Base-by-base conservation (phyloP, 2,797 vertebrate genomes). In the Phaenicophaeus curvirostris region DNA sequence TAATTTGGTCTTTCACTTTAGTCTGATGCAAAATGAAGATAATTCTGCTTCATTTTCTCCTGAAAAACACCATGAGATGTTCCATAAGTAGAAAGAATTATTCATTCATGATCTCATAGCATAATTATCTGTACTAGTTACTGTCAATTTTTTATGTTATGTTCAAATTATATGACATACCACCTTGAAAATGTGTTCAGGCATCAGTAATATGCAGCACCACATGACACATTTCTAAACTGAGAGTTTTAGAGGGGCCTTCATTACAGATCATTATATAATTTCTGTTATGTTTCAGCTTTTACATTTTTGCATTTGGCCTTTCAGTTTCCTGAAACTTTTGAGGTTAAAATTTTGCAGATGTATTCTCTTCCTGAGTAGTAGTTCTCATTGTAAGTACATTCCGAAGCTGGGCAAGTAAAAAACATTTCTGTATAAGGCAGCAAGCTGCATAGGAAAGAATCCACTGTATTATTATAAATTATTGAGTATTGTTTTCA, bases 51-150 rank as follows among this genome's bases (percentile, higher is more conserved):
- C 8, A 46, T 78, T 89, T 88, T 91, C 73, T 90, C 69, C 41
- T 77, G 80, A 82, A 81, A 94, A 95, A 77, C 67, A 80, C 37
- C 2, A 2, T 62, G 83, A 76, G 21, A 54, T 82, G 68, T 90
- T 95, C 72, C 81, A 89, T 91, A 95, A 96, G 86, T 89, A 93
- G 84, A 92, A 92, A 76, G 33, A 82, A 82, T 76, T 90, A 90
- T 82, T 96, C 39, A 54, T 87, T 75, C 77, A 51, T 89, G 68
- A 95, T 90, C 84, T 95, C 84, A 94, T 89, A 87, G 79, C 5
- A 2, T 73, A 89, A 95, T 94, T 94, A 76, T 87, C 81, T 95
- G 66, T 87, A 57, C 78, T 82, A 90, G 41, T 74, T 79, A 19
- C 86, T 95, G 92, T 93, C 90, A 94, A 50, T 66, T 90, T 94